A percentile compares a stretch with the other conserved stretches of the same genome.
Conservation (phyloP, 2,888 invertebrate species). For the Nomada ferruginata region DNA sequence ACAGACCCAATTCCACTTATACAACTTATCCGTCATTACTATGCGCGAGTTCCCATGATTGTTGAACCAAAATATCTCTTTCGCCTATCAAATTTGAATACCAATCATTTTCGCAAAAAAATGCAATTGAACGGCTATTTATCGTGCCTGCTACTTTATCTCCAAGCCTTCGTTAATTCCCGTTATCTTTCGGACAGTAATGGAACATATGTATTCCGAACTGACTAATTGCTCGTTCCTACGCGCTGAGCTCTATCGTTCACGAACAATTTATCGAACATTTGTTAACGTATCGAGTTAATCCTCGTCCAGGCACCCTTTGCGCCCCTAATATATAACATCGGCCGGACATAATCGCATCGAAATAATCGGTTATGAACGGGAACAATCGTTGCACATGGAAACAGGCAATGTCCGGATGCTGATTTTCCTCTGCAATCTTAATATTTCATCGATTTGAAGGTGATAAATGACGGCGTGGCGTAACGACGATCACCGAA, state of each 20-base stretch:
- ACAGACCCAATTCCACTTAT: too few relatives aligned
- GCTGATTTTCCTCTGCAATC: background rate
- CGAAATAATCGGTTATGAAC: slow-evolving; percentile 12
- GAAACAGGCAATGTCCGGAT: background rate
- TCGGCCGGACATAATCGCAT: slow-evolving; percentile 13
- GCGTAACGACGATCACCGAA: slow-evolving; percentile 27
- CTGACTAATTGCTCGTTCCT: slow-evolving; percentile 2
- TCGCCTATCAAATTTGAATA: too few relatives aligned
- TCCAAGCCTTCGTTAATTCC: background rate
- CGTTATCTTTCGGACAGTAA: background rate
- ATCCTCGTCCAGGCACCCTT: slow-evolving; percentile 11
- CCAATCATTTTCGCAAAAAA: too few relatives aligned
- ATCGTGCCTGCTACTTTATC: background rate
- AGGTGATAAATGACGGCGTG: background rate
- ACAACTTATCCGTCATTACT: too few relatives aligned
- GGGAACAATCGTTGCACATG: background rate
- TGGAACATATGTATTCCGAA: background rate
- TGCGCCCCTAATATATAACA: slow-evolving; percentile 13
- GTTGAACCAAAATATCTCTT: too few relatives aligned
- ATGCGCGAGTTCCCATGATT: too few relatives aligned
- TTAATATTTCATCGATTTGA: slow-evolving; percentile 33
- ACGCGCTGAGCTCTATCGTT: background rate
- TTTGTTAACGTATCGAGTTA: slow-evolving; percentile 17
- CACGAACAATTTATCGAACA: slow-evolving; percentile 19
- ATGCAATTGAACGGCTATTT: background rate